Evolutionary conservation across 2,113 vertebrate species (phyloP).

Genomic region (Trematomus loennbergii): DNA sequence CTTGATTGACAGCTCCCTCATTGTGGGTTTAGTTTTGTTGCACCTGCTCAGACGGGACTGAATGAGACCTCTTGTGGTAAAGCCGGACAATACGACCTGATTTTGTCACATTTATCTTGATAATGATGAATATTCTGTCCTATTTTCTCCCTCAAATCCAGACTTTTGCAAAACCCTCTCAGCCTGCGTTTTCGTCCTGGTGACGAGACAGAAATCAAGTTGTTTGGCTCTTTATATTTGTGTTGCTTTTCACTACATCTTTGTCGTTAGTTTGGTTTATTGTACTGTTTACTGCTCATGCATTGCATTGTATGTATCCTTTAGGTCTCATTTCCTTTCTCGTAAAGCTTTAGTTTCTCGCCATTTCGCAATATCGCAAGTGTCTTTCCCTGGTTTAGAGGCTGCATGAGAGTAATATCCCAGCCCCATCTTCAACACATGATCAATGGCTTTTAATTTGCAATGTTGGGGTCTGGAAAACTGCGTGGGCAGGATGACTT

Average conservation of each 20-base stretch:
- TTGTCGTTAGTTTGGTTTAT: not conserved
- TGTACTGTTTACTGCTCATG: not conserved
- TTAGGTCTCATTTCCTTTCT: too few species aligned
- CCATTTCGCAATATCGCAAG: too few species aligned
- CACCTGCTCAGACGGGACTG: not conserved
- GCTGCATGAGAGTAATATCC: too few species aligned
- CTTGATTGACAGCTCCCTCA: not conserved
- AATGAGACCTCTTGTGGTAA: not conserved
- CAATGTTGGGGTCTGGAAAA: not conserved
- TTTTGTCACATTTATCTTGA: not conserved
- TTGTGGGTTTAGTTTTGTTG: not conserved
- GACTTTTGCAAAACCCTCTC: not conserved
- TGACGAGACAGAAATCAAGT: not conserved
- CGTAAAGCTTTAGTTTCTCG: too few species aligned
- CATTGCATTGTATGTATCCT: too few species aligned
- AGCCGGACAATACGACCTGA: not conserved
- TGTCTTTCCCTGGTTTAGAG: too few species aligned
- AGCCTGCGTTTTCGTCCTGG: not conserved
- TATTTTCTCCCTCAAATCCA: not conserved
- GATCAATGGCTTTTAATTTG: not conserved
- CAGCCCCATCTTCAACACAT: too few species aligned
- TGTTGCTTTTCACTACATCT: not conserved
- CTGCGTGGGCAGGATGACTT: not conserved
- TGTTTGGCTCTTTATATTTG: not conserved
- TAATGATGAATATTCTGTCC: not conserved